Evolutionary conservation across 2,113 vertebrate species (phyloP).

Genomic region (Triplophysa dalaica): DNA sequence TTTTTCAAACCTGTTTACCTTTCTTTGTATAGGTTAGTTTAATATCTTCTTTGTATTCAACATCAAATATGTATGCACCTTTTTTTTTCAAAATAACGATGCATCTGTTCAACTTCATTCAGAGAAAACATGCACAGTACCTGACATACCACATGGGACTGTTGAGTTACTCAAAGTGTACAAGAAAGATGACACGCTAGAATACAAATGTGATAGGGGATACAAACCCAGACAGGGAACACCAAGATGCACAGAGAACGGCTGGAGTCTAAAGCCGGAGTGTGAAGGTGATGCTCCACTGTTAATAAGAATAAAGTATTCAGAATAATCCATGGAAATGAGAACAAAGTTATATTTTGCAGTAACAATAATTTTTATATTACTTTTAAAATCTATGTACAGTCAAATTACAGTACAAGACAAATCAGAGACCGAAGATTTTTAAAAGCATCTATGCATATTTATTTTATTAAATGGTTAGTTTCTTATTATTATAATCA

Average conservation of each 20-base stretch:
- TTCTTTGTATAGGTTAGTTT: constrained; percentile 60
- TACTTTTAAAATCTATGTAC: too few species aligned
- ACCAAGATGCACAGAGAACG: constrained; percentile 50
- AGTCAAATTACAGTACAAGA: too few species aligned
- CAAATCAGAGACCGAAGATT: too few species aligned
- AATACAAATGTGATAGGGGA: not conserved
- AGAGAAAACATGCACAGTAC: constrained; percentile 54
- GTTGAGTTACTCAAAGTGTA: not conserved
- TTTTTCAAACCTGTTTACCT: too few species aligned
- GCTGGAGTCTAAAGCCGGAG: constrained; percentile 52
- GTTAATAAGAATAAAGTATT: too few species aligned
- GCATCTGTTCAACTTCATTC: constrained; percentile 7
- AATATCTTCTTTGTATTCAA: not conserved
- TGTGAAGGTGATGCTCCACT: not conserved
- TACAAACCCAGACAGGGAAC: not conserved
- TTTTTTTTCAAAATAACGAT: not conserved
- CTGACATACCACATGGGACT: constrained; percentile 28
- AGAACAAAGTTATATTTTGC: too few species aligned
- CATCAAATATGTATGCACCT: not conserved
- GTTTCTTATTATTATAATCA: too few species aligned
- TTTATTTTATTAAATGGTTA: too few species aligned
- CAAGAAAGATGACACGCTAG: constrained; percentile 33
- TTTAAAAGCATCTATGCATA: too few species aligned
- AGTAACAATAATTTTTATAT: too few species aligned
- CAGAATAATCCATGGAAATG: too few species aligned